A percentile compares a stretch with the other conserved stretches of the same genome.
Conservation (phyloP, 2,797 vertebrate species). For the Brachyalestes nurse region DNA sequence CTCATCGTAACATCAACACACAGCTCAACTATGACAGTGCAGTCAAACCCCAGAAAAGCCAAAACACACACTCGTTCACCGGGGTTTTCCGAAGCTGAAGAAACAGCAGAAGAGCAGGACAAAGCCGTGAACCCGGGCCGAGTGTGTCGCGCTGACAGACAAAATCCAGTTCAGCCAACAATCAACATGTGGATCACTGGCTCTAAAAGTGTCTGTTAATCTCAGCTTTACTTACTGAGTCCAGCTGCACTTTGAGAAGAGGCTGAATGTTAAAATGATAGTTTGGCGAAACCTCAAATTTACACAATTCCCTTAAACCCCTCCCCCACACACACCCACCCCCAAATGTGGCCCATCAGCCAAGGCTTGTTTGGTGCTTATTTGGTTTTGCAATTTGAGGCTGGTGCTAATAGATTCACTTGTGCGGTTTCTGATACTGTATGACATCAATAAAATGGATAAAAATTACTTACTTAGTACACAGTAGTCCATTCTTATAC, state of each 20-base stretch:
- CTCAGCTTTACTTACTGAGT: constrained; percentile 4
- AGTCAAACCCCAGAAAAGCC: constrained; percentile 29
- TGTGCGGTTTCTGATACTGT: no score
- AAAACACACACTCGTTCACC: constrained; percentile 15
- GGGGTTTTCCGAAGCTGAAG: constrained; percentile 19
- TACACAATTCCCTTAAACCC: no score
- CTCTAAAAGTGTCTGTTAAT: constrained; percentile 17
- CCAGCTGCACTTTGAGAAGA: constrained; percentile 1
- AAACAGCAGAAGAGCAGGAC: constrained; percentile 17
- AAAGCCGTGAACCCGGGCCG: constrained; percentile 42
- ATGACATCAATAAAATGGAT: no score
- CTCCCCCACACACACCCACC: no score
- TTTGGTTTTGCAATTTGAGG: no score
- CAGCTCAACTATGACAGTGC: constrained; percentile 18
- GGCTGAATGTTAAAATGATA: neutral
- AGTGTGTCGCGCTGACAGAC: constrained; percentile 51
- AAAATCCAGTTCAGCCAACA: constrained; percentile 58
- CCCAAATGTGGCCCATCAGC: no score
- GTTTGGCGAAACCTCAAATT: neutral
- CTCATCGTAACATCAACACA: neutral
- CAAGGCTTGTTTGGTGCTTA: no score
- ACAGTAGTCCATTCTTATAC: no score
- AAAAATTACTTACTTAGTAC: no score
- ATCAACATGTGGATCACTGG: constrained; percentile 24
- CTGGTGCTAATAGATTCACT: no score